These are phyloP conservation scores for Vidua chalybeata DNA, from an alignment of 2,113 vertebrate species.

Conservation along the genomic window DNA sequence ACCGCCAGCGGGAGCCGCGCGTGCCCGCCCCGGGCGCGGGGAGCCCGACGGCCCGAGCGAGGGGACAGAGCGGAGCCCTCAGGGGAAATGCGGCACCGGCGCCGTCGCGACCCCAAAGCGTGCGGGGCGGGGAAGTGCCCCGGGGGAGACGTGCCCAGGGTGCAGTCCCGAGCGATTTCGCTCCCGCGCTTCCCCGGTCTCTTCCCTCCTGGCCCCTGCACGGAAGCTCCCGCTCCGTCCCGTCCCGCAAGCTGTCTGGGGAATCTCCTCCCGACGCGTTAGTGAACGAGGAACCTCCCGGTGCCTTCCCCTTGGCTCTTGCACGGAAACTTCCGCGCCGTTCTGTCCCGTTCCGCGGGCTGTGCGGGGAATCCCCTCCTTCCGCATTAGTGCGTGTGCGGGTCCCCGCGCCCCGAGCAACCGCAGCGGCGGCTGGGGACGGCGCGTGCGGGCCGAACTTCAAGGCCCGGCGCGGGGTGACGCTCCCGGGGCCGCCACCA, in stretches of 20 bases:
- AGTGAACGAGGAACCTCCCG: not conserved
- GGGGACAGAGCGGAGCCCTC: not conserved
- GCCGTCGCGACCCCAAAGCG: not conserved
- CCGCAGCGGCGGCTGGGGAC: not conserved
- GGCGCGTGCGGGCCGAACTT: not conserved
- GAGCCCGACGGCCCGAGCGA: not conserved
- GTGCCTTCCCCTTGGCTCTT: not conserved
- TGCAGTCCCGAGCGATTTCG: not conserved
- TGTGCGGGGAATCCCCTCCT: not conserved
- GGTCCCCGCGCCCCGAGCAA: not conserved
- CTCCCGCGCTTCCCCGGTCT: not conserved
- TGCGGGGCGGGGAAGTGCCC: too few species aligned
- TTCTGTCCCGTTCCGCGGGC: not conserved
- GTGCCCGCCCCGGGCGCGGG: not conserved
- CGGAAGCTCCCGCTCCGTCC: not conserved
- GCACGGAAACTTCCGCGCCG: not conserved
- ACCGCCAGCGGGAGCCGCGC: not conserved
- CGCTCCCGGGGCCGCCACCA: rapidly evolving
- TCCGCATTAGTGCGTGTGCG: not conserved
- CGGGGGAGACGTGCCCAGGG: not conserved
- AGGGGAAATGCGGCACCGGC: rapidly evolving
- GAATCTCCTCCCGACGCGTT: not conserved
- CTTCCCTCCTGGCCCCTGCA: not conserved
- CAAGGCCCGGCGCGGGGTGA: rapidly evolving
- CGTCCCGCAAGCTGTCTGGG: not conserved